Conservation (phyloP, 2,797 vertebrate genomes). For the Pseudochaenichthys georgianus region DNA sequence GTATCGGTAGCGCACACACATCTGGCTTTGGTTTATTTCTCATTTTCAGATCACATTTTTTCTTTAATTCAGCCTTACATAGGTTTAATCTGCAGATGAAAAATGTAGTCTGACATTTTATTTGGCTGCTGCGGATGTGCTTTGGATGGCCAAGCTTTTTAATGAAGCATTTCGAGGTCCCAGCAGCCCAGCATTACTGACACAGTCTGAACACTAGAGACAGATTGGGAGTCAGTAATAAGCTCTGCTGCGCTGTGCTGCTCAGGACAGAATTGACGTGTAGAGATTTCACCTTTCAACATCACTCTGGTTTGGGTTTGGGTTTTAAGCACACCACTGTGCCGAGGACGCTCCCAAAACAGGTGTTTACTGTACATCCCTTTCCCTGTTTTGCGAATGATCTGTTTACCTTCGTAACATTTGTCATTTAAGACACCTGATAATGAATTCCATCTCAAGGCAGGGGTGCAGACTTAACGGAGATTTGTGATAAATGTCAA, state of each 20-base stretch:
- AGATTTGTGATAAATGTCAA: conserved; percentile 73
- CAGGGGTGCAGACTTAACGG: conserved; percentile 41
- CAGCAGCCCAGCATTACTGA: conserved; percentile 68
- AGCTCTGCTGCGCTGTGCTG: conserved; percentile 72
- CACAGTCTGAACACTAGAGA: conserved; percentile 79
- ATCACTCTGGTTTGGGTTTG: conserved; percentile 59
- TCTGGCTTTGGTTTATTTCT: conserved; percentile 76
- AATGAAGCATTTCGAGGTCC: conserved; percentile 81
- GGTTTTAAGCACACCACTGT: conserved; percentile 56
- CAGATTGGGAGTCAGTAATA: conserved; percentile 82
- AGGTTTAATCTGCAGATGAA: conserved; percentile 83
- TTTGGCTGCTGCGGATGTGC: conserved; percentile 79
- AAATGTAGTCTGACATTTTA: conserved; percentile 86
- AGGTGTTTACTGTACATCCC: conserved; percentile 67
- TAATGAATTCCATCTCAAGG: conserved; percentile 70
- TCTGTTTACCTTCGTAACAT: conserved; percentile 72
- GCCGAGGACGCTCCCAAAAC: conserved; percentile 62
- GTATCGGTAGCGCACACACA: conserved; percentile 20
- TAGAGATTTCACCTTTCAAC: conserved; percentile 78
- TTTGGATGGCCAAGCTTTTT: conserved; percentile 77
- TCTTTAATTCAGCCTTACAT: conserved; percentile 80
- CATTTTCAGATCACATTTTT: conserved; percentile 86
- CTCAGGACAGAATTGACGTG: conserved; percentile 69
- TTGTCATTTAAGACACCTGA: conserved; percentile 72
- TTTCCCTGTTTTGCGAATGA: conserved; percentile 60